Conservation (phyloP, 2,888 invertebrate species). For the Aspidapion aeneum region DNA sequence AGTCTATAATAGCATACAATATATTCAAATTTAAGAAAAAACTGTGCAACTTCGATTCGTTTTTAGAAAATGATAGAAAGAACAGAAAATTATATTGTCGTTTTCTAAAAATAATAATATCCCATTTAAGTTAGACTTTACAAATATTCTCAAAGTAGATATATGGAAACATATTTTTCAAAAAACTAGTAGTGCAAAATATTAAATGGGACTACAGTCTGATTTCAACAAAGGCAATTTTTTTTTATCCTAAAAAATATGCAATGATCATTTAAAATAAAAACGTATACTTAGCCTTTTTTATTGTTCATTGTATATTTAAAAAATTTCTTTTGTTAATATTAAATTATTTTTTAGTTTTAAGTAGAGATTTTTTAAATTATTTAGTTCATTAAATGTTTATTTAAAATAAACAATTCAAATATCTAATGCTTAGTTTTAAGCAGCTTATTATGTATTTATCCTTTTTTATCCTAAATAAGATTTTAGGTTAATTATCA, state of each 20-base stretch:
- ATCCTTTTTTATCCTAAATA: neutral
- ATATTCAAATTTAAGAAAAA: slow-evolving; percentile 41
- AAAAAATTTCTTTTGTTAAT: neutral
- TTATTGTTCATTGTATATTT: neutral
- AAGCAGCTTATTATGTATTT: no score
- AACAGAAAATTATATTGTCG: no score
- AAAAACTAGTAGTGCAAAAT: no score
- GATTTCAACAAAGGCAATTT: neutral
- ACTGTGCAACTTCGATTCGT: slow-evolving; percentile 43
- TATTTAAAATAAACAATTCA: neutral
- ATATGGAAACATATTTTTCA: no score
- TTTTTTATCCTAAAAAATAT: neutral
- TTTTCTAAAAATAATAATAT: no score
- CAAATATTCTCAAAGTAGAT: no score
- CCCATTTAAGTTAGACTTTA: no score
- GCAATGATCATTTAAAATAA: neutral
- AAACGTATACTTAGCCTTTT: neutral
- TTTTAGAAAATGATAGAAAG: no score
- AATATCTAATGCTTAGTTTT: neutral
- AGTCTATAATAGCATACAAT: slow-evolving; percentile 49
- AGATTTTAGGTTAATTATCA: neutral
- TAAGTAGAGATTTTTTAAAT: neutral
- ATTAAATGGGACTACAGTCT: neutral
- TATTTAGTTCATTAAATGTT: neutral
- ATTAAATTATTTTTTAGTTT: neutral